Percentiles rank a stretch among this genome's conserved stretches.
These are phyloP conservation scores for Prostheceraeus crozeri DNA, from an alignment of 2,888 invertebrate species.

Conservation along the genomic window DNA sequence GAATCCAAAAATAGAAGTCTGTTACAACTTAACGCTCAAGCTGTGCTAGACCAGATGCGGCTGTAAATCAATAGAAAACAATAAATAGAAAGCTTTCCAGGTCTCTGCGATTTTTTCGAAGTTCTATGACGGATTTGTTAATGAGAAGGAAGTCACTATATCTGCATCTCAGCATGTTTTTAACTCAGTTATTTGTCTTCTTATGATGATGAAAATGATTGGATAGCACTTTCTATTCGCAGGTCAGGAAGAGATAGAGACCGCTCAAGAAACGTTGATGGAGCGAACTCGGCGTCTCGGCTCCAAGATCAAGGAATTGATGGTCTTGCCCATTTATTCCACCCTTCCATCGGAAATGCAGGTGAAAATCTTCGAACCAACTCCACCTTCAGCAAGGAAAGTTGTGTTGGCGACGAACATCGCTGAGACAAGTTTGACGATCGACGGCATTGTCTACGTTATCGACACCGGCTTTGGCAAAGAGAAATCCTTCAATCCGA, in stretches of 20 bases:
- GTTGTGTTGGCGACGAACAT: conserved; percentile 96
- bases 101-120: too few relatives aligned
- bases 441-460: conserved; percentile 95
- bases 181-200: too few relatives aligned
- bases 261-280: conserved; percentile 59
- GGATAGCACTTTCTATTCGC: too few relatives aligned
- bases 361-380: conserved; percentile 94
- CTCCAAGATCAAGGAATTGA: conserved; percentile 79
- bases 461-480: conserved; percentile 99
- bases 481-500: conserved; percentile 91
- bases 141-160: too few relatives aligned
- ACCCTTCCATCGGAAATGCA: conserved; percentile 91
- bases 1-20: too few relatives aligned
- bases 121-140: too few relatives aligned
- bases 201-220: too few relatives aligned
- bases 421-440: conserved; percentile 95
- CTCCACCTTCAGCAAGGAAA: conserved; percentile 89
- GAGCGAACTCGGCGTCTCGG: conserved; percentile 85
- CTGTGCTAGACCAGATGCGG: too few relatives aligned
- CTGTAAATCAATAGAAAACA: too few relatives aligned
- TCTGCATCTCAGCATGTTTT: too few relatives aligned
- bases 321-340: conserved; percentile 91
- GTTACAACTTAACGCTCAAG: too few relatives aligned
- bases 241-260: conserved; percentile 63
- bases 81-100: too few relatives aligned